Conservation (phyloP, 2,113 vertebrate genomes). For the Pangasianodon hypophthalmus region DNA sequence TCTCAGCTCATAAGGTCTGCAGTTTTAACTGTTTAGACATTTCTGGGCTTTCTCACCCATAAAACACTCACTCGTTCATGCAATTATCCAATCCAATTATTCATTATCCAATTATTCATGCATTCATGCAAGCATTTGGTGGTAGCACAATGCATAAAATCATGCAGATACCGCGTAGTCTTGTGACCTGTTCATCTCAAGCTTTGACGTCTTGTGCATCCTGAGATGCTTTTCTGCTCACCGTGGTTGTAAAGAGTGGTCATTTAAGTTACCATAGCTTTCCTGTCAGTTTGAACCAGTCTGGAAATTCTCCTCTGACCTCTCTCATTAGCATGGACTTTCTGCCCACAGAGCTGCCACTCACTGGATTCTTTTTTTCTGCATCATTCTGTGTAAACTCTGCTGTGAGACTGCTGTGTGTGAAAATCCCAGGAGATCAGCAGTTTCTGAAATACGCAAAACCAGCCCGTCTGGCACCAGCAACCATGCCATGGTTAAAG, state of each 20-base stretch:
- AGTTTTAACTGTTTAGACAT: slow-evolving; percentile 63
- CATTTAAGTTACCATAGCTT: not conserved
- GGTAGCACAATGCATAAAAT: not conserved
- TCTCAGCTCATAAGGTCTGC: slow-evolving; percentile 48
- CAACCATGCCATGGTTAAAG: not conserved
- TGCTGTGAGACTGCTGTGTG: not conserved
- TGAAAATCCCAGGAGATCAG: not conserved
- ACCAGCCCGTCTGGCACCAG: not conserved
- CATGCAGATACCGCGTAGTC: not conserved
- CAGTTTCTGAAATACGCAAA: not conserved
- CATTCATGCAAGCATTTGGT: not conserved
- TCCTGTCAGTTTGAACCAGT: not conserved
- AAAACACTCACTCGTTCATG: not conserved
- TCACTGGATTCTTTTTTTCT: not conserved
- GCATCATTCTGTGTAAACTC: not conserved
- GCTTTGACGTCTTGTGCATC: not conserved
- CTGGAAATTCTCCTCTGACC: not conserved
- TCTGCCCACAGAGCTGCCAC: not conserved
- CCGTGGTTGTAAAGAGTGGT: not conserved
- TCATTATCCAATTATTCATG: too few species aligned
- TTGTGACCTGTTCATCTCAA: not conserved
- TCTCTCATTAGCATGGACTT: not conserved
- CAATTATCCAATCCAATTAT: not conserved
- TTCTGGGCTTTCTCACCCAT: slow-evolving; percentile 43
- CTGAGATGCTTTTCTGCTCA: not conserved